A percentile compares a stretch with the other conserved stretches of the same genome.
These are phyloP conservation scores for Calidris pugnax DNA, from an alignment of 2,113 vertebrate species.

Conservation along the genomic window DNA sequence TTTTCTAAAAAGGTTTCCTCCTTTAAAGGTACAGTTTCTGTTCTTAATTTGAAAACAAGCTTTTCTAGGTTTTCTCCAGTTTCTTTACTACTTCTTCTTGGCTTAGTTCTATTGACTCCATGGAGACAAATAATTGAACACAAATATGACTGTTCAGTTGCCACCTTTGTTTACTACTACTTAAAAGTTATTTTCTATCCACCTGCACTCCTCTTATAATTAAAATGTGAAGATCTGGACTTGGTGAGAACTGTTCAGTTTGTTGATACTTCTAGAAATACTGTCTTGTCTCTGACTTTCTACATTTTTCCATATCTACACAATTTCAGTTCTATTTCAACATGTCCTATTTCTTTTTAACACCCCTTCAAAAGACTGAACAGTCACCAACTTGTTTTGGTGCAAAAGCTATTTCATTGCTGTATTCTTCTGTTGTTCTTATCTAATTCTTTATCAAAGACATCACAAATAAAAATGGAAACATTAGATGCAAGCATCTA, in stretches of 20 bases:
- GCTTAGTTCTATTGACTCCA: neutral
- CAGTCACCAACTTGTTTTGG: neutral
- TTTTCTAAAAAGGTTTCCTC: neutral
- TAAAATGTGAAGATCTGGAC: neutral
- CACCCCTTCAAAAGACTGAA: neutral
- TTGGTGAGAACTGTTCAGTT: neutral
- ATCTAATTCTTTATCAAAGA: neutral
- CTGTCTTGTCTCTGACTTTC: neutral
- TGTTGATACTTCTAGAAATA: neutral
- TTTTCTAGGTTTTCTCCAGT: neutral
- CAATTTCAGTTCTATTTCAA: neutral
- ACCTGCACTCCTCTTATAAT: neutral
- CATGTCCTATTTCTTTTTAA: neutral
- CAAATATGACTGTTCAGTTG: neutral
- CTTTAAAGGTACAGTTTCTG: neutral
- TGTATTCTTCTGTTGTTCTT: neutral
- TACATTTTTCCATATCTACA: neutral
- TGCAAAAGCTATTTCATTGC: neutral
- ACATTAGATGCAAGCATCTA: neutral
- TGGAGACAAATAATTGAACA: neutral
- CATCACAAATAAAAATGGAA: neutral
- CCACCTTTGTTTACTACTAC: neutral
- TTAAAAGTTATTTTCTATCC: neutral
- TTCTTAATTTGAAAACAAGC: neutral
- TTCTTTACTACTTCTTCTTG: neutral